Percentiles rank a stretch among this genome's conserved stretches.
phyloP scores from a whole-genome alignment of 1,140 invertebrate species.

The Temnothorax curvispinosus region DNA sequence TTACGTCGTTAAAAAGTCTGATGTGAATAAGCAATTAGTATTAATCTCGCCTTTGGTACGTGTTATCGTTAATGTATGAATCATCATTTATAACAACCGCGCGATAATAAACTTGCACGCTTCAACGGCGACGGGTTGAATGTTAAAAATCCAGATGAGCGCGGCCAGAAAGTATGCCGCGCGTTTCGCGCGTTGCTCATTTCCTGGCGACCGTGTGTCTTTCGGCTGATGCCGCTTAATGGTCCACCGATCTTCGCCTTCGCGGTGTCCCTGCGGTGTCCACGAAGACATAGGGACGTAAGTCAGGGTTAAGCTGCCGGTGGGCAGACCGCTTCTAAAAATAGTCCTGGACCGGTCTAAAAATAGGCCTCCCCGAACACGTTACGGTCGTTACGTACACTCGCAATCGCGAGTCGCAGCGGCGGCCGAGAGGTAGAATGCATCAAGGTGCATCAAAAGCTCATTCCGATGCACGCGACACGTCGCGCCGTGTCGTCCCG shows the following conservation, averaged over 20 bases:
- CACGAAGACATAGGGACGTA: constrained; percentile 71
- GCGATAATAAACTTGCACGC: neutral
- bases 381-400: constrained; percentile 43
- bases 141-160: neutral
- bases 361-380: constrained; percentile 74
- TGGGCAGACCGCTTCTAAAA: constrained; percentile 77
- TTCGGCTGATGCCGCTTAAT: constrained; percentile 27
- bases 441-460: constrained; percentile 60
- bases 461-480: constrained; percentile 61
- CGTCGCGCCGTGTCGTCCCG: constrained; percentile 25
- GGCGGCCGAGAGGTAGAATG: constrained; percentile 55
- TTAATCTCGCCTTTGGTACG: neutral
- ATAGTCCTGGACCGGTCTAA: constrained; percentile 80
- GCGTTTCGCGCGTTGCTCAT: constrained; percentile 14
- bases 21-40: neutral
- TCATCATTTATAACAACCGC: neutral
- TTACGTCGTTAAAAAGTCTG: neutral
- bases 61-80: neutral
- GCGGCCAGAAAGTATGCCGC: neutral
- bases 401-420: constrained; percentile 8
- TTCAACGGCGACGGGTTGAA: neutral
- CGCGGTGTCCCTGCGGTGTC: constrained; percentile 48
- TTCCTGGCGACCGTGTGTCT: constrained; percentile 5
- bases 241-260: constrained; percentile 6
- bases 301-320: constrained; percentile 80